Evolutionary conservation across 1,140 invertebrate species (phyloP).

Genomic region (Drosophila arizonae): DNA sequence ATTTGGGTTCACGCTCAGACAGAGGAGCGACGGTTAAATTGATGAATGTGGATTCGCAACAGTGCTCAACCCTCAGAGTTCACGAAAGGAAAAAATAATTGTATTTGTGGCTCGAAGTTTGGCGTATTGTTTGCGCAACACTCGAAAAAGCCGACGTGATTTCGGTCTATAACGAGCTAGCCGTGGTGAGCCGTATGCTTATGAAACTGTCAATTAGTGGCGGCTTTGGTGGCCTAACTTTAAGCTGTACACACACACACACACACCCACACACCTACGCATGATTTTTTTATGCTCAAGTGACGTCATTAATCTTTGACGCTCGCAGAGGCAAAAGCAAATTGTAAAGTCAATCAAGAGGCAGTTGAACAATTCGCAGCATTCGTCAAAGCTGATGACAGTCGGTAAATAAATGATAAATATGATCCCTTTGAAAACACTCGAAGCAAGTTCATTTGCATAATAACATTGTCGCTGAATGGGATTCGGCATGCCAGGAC

Average conservation of each 20-base stretch:
- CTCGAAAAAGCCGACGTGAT: constrained; percentile 50
- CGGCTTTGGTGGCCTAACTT: constrained; percentile 57
- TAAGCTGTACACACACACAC: constrained; percentile 32
- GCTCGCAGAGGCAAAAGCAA: constrained; percentile 6
- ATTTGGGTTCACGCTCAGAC: background rate
- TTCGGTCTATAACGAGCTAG: constrained; percentile 65
- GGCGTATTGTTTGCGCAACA: constrained; percentile 71
- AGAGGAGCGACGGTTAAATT: constrained; percentile 27
- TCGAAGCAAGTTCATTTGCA: constrained; percentile 67
- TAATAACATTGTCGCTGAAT: constrained; percentile 61
- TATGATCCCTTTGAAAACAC: constrained; percentile 74
- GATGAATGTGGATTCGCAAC: constrained; percentile 45
- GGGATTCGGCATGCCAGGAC: background rate
- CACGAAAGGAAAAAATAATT: constrained; percentile 50
- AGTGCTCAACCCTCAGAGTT: constrained; percentile 23
- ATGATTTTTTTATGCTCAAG: constrained; percentile 7
- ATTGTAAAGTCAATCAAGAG: constrained; percentile 51
- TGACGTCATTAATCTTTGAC: constrained; percentile 68
- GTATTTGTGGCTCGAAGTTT: constrained; percentile 39
- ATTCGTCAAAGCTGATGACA: constrained; percentile 65
- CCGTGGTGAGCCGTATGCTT: constrained; percentile 40
- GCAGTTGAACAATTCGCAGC: constrained; percentile 35
- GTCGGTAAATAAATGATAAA: constrained; percentile 78
- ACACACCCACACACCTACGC: background rate
- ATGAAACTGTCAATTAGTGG: constrained; percentile 77